Evolutionary conservation across 30 jellyfish, hydroid and myxozoan genomes (phyloP).

Genomic region (Hydra vulgaris): DNA sequence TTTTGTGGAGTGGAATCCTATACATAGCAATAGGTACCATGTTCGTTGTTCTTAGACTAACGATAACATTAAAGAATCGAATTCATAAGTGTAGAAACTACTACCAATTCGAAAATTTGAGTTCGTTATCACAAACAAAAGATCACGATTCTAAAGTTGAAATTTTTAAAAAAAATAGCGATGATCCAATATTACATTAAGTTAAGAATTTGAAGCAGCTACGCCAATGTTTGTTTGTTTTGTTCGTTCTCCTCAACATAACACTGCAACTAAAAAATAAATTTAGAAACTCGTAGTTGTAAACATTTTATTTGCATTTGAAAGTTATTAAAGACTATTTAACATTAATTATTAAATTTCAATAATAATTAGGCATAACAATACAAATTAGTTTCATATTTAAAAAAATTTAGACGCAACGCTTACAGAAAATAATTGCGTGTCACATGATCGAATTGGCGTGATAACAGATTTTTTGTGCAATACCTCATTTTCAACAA

Average conservation of each 20-base stretch:
- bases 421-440: constrained; percentile 20
- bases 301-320: too few species aligned
- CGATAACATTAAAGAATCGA: not conserved
- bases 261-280: constrained; percentile 22
- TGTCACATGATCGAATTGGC: constrained; percentile 27
- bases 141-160: not conserved
- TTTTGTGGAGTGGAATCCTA: not conserved
- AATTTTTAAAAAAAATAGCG: not conserved
- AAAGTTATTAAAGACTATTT: too few species aligned
- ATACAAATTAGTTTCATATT: too few species aligned
- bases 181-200: constrained; percentile 1
- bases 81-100: not conserved
- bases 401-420: too few species aligned
- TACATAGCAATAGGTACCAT: not conserved
- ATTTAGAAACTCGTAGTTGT: not conserved
- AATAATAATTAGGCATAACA: too few species aligned
- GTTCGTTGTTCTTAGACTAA: not conserved
- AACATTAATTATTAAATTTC: too few species aligned
- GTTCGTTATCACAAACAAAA: not conserved
- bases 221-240: too few species aligned
- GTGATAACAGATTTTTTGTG: constrained; percentile 3
- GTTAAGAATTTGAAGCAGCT: not conserved
- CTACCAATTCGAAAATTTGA: not conserved
- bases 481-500: not conserved
- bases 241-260: constrained; percentile 24